phyloP scores from a whole-genome alignment of 1,140 invertebrate species.

The Colletes latitarsis region DNA sequence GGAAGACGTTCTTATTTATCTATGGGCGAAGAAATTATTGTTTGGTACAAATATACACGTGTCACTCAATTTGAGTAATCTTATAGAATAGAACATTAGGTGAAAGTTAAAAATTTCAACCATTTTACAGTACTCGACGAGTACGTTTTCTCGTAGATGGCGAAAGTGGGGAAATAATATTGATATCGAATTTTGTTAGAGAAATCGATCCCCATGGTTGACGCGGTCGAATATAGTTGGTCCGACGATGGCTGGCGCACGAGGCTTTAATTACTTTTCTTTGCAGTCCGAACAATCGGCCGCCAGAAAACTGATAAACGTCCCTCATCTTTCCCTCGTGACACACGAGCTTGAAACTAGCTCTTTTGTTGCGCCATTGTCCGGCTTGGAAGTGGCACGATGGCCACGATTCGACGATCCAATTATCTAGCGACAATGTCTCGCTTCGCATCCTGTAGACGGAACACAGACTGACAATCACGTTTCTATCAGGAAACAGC shows the following conservation, averaged over 20 bases:
- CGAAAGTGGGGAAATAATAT: too few relatives aligned
- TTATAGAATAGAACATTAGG: too few relatives aligned
- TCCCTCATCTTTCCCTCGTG: conserved; percentile 34
- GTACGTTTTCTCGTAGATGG: too few relatives aligned
- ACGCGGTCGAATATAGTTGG: background rate
- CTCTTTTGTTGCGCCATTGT: conserved; percentile 44
- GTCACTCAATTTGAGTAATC: too few relatives aligned
- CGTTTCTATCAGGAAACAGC: conserved; percentile 41
- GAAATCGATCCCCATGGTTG: background rate
- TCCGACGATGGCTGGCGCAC: too few relatives aligned
- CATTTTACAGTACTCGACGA: too few relatives aligned
- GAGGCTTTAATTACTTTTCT: conserved; percentile 33
- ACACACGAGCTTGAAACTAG: conserved; percentile 33
- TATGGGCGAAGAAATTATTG: too few relatives aligned
- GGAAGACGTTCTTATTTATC: too few relatives aligned
- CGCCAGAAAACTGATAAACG: conserved; percentile 39
- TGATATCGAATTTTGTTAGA: too few relatives aligned
- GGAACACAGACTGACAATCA: conserved; percentile 46
- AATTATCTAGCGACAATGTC: conserved; percentile 57
- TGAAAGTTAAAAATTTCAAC: too few relatives aligned
- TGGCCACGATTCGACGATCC: conserved; percentile 43
- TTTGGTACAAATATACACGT: too few relatives aligned
- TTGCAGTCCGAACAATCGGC: background rate
- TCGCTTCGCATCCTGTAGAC: conserved; percentile 36
- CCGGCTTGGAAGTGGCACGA: conserved; percentile 36